Evolutionary conservation across 2,888 invertebrate species (phyloP).

Genomic region (Psylliodes chrysocephalus): DNA sequence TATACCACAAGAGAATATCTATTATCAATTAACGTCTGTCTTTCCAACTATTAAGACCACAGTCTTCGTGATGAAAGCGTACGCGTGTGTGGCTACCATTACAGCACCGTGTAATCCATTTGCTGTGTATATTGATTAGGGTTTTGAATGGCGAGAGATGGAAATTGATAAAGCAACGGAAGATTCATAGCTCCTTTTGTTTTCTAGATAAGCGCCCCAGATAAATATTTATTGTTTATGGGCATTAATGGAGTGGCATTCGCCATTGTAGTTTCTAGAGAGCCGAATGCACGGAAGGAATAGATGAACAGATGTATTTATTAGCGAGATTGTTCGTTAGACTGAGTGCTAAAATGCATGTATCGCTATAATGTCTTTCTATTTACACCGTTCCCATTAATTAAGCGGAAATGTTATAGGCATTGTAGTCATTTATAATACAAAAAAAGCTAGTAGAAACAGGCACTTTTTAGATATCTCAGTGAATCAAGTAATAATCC

Average conservation of each 20-base stretch:
- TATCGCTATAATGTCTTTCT: constrained; percentile 2
- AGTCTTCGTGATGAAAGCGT: too few relatives aligned
- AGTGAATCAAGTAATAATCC: too few relatives aligned
- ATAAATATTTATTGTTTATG: constrained; percentile 29
- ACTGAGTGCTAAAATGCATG: constrained; percentile 9
- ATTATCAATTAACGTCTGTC: too few relatives aligned
- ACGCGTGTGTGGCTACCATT: constrained; percentile 3
- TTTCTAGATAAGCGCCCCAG: constrained; percentile 11
- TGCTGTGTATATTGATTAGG: constrained; percentile 16
- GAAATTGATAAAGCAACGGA: constrained; percentile 26
- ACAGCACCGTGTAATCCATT: neutral
- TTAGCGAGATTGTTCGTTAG: constrained; percentile 3
- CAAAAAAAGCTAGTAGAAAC: too few relatives aligned
- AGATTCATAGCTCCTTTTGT: constrained; percentile 28
- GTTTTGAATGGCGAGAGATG: constrained; percentile 20
- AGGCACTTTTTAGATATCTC: too few relatives aligned
- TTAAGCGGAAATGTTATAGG: neutral
- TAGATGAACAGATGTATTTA: constrained; percentile 18
- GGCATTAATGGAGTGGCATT: constrained; percentile 20
- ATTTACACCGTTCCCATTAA: neutral
- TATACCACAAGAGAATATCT: too few relatives aligned
- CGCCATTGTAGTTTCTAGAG: neutral
- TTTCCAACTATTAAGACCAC: too few relatives aligned
- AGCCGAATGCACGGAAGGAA: neutral
- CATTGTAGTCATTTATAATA: too few relatives aligned